Conservation (phyloP, 2,113 vertebrate species). For the Lutjanus erythropterus region DNA sequence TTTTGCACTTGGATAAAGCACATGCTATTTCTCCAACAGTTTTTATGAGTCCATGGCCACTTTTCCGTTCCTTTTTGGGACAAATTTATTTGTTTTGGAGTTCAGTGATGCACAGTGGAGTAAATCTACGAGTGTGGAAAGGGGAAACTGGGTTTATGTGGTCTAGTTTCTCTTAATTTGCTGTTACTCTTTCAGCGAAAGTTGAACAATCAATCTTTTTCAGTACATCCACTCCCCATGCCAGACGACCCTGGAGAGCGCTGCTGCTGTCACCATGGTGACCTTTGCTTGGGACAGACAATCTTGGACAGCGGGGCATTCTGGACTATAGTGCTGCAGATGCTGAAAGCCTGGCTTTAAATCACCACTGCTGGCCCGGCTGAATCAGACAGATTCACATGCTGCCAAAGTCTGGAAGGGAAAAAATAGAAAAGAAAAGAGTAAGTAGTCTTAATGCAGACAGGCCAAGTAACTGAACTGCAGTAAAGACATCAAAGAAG, state of each 20-base stretch:
- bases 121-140: neutral
- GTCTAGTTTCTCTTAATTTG: slow-evolving; percentile 18
- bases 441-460: slow-evolving; percentile 25
- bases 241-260: slow-evolving; percentile 15
- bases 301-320: slow-evolving; percentile 43
- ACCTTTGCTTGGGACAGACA: slow-evolving; percentile 52
- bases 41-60: neutral
- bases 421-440: slow-evolving; percentile 10
- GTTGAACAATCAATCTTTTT: slow-evolving; percentile 23
- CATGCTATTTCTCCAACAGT: neutral
- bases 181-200: slow-evolving; percentile 7
- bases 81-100: slow-evolving; percentile 5
- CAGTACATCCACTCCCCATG: neutral
- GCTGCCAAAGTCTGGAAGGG: slow-evolving; percentile 41
- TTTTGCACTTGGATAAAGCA: slow-evolving; percentile 8
- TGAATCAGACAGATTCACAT: slow-evolving; percentile 27
- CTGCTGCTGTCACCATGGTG: slow-evolving; percentile 60
- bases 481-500: slow-evolving; percentile 46
- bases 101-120: neutral
- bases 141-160: neutral
- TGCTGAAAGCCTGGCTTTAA: slow-evolving; percentile 63
- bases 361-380: slow-evolving; percentile 33
- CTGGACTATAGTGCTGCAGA: slow-evolving; percentile 50
- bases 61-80: neutral
- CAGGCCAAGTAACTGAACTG: slow-evolving; percentile 21